Base-by-base conservation (phyloP, 2,113 vertebrate genomes). In the Nannobrachium achirus region DNA sequence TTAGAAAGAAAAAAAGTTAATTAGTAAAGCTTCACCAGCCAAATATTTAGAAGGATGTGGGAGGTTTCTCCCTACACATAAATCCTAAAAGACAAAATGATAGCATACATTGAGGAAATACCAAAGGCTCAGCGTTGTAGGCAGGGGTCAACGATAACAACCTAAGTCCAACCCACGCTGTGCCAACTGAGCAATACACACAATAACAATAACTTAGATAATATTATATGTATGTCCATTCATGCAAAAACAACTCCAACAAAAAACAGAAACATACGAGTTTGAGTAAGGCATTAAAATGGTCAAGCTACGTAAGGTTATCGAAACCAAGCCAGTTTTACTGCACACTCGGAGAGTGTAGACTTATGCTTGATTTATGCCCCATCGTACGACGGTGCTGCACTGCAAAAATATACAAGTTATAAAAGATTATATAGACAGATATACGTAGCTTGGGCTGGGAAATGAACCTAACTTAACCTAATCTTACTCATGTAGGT, bases 251-350 rank as follows among this genome's bases (percentile, higher is more conserved):
- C 16, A 87, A 86, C 76, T 33, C 25, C 25, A 33, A 72, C 81
- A 5, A 49, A 63, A 82, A 82, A 70, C 44, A 33, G 46, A 84
- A 75, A 15, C 49, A 79, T 66, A 82, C 63, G 48, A 33, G 63
- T 72, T 75, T 53, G 68, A 82, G 76, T 92, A 92, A 91, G 90
- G 91, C 89, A 88, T 86, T 84, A 65, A 41, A 83, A 89, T 79
- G 81, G 80, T 88, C 72, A 71, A 73, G 85, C 84, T 91, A 86
- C 81, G 71, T 75, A 79, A 79, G 73, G 68, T 84, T 62, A 63
- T 77, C 52, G 48, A 73, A 81, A 71, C 71, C 60, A 59, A 79
- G 79, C 58, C 73, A 48, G 55, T 60, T 75, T 73, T 57, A 51
- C 19, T 51, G 72, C 48, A 38, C 62, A 76, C 66, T 73, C 71